Conservation (phyloP, 23 tunicate genomes). For the Clavelina lepadiformis region DNA sequence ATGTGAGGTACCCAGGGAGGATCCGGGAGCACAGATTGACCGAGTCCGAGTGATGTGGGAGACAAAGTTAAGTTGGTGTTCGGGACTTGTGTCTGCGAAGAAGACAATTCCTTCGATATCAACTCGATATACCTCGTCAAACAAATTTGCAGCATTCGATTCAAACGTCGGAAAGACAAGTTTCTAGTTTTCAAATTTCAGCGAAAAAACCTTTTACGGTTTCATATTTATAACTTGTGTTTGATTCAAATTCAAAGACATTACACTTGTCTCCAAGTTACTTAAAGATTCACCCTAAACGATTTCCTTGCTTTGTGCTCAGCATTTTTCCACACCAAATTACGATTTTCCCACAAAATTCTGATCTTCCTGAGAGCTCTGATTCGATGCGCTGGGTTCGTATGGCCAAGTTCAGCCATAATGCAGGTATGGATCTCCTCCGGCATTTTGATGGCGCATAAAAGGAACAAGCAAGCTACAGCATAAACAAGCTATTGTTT, state of each 20-base stretch:
- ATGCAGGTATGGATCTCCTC: slow-evolving; percentile 43
- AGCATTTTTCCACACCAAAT: slow-evolving; percentile 59
- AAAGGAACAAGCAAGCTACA: slow-evolving; percentile 59
- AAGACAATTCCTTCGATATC: not conserved
- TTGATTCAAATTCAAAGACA: too few species aligned
- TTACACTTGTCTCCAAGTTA: too few species aligned
- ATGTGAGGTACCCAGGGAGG: slow-evolving; percentile 90
- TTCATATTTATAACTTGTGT: too few species aligned
- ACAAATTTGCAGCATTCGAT: too few species aligned
- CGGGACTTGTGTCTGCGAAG: slow-evolving; percentile 33
- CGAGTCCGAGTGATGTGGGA: slow-evolving; percentile 34
- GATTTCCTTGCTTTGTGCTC: slow-evolving; percentile 46
- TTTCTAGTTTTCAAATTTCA: too few species aligned
- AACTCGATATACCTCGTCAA: too few species aligned
- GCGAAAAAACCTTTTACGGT: too few species aligned
- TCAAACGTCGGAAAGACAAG: not conserved
- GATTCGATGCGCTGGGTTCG: slow-evolving; percentile 34
- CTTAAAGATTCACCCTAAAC: slow-evolving; percentile 37
- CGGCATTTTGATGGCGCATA: slow-evolving; percentile 62
- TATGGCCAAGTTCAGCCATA: slow-evolving; percentile 41
- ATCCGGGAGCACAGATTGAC: slow-evolving; percentile 38
- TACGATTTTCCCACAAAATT: slow-evolving; percentile 71
- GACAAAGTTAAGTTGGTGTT: slow-evolving; percentile 25
- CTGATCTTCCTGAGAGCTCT: slow-evolving; percentile 55
- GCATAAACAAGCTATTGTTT: not conserved